phyloP scores from a whole-genome alignment of 2,113 vertebrate genomes.

The Acrocephalus kingi region DNA sequence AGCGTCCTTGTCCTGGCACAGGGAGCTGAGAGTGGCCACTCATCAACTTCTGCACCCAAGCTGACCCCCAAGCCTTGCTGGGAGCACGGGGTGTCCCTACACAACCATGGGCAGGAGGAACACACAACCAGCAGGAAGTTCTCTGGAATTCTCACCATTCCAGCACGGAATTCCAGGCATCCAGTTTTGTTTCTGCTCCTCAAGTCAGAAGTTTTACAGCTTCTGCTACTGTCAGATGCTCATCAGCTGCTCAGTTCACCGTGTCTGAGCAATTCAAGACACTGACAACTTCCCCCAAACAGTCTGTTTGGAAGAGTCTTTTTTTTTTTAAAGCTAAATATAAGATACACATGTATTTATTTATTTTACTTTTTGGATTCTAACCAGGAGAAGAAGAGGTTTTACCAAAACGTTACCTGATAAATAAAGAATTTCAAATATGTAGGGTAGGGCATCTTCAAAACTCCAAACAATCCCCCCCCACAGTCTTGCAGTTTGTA shows the following conservation, averaged over 20 bases:
- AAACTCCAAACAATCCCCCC: neutral
- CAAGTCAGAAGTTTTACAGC: slow-evolving; percentile 30
- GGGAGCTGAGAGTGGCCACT: accelerated
- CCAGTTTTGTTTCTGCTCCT: slow-evolving; percentile 7
- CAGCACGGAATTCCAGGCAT: neutral
- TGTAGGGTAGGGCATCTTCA: neutral
- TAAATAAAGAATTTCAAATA: neutral
- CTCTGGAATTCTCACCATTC: neutral
- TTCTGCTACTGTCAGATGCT: slow-evolving; percentile 36
- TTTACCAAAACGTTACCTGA: neutral
- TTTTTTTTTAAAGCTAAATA: neutral
- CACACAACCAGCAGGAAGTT: neutral
- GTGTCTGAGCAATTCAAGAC: neutral
- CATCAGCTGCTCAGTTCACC: slow-evolving; percentile 34
- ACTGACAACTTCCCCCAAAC: slow-evolving; percentile 9
- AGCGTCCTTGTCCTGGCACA: neutral
- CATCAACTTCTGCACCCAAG: neutral
- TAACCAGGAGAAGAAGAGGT: neutral
- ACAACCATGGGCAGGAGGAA: accelerated
- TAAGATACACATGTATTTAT: neutral
- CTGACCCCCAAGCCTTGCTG: neutral
- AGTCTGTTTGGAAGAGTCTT: neutral
- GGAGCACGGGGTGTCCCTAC: accelerated
- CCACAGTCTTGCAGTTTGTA: neutral
- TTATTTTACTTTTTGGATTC: neutral